Evolutionary conservation across 1,140 invertebrate genomes (phyloP), one percentile per base, ranked within the genome.

Genomic region (Lepidotrigona ventralis): DNA sequence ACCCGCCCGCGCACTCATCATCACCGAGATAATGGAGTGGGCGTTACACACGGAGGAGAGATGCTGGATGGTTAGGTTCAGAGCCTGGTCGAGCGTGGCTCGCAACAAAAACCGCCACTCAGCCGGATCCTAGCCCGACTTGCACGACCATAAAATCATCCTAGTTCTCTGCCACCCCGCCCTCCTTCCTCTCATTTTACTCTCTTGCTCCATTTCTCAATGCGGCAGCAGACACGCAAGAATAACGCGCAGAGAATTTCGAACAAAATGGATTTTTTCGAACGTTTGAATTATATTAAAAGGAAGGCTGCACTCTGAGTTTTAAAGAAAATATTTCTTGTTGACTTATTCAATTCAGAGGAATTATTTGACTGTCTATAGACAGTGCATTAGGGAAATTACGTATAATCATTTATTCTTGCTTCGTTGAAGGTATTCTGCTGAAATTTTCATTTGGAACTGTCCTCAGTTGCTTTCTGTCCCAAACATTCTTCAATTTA

Each of bases 21-120:
- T 93, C 93, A 91, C 91, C 89, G 89, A 91, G 92, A 92, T 94
- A 94, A 94, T 94, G 91, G 93, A 93, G 93, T 94, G 91, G 93
- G 93, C 93, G 93, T 89, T 93, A 85, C 92, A 87, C 90, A 86
- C 90, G 85, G 88, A 92, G 90, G 83, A 89, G 87, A 88, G 87
- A 92, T 93, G 85, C 89, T 89, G 88, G 90, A 90, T 89, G 89
- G 80, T n/a, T n/a, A n/a, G n/a, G n/a, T 88, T 86, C 91, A 86
- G 88, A 85, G 78, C 70, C 90, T 88, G 86, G 88, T 90, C 88
- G 88, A 91, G 83, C 85, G 84, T 88, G 86, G 86, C 84, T 90
- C 80, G 85, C 90, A 92, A 92, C 91, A 92, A 92, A 92, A 91
- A 89, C 90, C 87, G 86, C 91, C 91, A 92, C 92, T 93, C 91